A percentile compares a stretch with the other conserved stretches of the same genome.
Evolutionary conservation across 2,113 vertebrate species (phyloP).

Genomic region (Peromyscus leucopus): DNA sequence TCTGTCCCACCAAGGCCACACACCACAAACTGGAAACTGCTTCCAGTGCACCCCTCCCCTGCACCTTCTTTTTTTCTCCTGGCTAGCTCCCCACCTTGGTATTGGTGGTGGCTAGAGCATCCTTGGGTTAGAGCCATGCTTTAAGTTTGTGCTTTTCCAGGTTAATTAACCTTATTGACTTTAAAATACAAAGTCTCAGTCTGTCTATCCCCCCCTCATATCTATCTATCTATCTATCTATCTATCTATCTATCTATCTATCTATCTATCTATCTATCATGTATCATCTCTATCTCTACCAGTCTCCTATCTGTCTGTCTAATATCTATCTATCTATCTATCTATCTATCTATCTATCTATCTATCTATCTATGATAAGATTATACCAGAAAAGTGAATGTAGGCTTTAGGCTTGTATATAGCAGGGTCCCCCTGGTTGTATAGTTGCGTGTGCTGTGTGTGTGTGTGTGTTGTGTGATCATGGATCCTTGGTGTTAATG

Average conservation of each 20-base stretch:
- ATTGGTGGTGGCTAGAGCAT: neutral
- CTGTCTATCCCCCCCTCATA: neutral
- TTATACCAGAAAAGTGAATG: neutral
- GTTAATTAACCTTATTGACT: slow-evolving; percentile 25
- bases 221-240: too few relatives aligned
- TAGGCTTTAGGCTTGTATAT: neutral
- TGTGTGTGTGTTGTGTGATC: neutral
- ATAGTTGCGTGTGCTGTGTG: neutral
- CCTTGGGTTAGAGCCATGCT: slow-evolving; percentile 23
- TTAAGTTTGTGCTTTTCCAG: slow-evolving; percentile 15
- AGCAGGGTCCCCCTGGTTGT: neutral
- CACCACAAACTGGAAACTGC: neutral
- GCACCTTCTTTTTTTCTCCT: neutral
- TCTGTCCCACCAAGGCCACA: neutral
- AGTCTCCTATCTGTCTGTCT: too few relatives aligned
- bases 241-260: too few relatives aligned
- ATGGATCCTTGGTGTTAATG: neutral
- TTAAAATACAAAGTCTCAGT: slow-evolving; percentile 46
- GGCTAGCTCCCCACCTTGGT: neutral
- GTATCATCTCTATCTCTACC: too few relatives aligned
- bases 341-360: neutral
- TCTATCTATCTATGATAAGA: neutral
- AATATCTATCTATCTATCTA: neutral
- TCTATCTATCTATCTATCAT: too few relatives aligned
- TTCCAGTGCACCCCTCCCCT: neutral